Conservation (phyloP, 2,888 invertebrate species). For the Hydriomena furcata region DNA sequence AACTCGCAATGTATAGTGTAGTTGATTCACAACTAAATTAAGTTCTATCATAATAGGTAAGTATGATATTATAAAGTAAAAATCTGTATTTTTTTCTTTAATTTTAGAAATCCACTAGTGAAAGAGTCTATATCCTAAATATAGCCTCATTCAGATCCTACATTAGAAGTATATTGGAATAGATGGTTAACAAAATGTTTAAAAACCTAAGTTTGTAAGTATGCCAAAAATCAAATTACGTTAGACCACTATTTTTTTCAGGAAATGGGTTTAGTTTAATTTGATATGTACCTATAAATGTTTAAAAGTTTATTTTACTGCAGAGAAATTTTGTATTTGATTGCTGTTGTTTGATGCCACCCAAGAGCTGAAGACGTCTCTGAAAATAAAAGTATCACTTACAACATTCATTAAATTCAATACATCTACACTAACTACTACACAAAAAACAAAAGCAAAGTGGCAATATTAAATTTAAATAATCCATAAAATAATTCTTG, state of each 20-base stretch:
- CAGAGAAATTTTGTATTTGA: constrained; percentile 90
- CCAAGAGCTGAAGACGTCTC: constrained; percentile 96
- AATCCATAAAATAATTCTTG: no score
- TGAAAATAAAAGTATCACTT: constrained; percentile 71
- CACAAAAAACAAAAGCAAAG: no score
- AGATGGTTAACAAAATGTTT: constrained; percentile 4
- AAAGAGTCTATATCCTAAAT: constrained; percentile 12
- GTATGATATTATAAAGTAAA: neutral
- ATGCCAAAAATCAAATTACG: constrained; percentile 20
- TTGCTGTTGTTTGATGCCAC: constrained; percentile 93
- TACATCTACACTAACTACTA: no score
- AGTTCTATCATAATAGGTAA: neutral
- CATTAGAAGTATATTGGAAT: constrained; percentile 12
- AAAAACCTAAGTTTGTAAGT: constrained; percentile 11
- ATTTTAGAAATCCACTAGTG: constrained; percentile 3
- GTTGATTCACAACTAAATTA: constrained; percentile 12
- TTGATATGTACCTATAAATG: constrained; percentile 57
- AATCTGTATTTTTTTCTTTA: neutral
- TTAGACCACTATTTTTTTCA: constrained; percentile 29
- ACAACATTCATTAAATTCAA: no score
- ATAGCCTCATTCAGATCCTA: constrained; percentile 15
- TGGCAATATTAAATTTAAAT: no score
- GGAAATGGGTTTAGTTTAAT: constrained; percentile 45
- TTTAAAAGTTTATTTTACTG: constrained; percentile 86
- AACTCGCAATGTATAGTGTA: constrained; percentile 12